A percentile compares a stretch with the other conserved stretches of the same genome.
These are phyloP conservation scores for Pachymerium ferrugineum DNA, from an alignment of 2,888 invertebrate species.

Conservation along the genomic window DNA sequence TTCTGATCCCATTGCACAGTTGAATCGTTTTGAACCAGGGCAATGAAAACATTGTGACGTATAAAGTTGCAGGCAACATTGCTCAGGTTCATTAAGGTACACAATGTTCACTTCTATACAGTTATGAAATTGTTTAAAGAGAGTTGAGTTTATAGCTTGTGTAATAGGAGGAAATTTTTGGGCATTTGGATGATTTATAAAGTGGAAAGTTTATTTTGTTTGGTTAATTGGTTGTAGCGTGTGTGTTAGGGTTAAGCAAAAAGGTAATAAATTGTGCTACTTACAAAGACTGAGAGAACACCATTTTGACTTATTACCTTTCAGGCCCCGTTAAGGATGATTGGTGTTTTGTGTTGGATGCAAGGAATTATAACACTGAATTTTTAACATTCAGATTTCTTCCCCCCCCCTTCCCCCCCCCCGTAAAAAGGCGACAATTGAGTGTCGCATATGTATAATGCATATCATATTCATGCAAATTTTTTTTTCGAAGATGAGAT, in stretches of 20 bases:
- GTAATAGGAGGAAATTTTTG: not conserved
- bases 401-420: no score
- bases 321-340: conserved; percentile 1
- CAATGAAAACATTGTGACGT: conserved; percentile 14
- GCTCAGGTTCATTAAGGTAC: not conserved
- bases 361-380: no score
- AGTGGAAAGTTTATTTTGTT: not conserved
- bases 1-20: conserved; percentile 18
- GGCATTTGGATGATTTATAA: not conserved
- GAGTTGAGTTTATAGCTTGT: not conserved
- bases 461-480: no score
- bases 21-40: not conserved
- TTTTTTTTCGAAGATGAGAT: no score
- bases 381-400: no score
- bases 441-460: no score
- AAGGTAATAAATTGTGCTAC: not conserved
- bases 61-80: not conserved
- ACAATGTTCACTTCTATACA: not conserved
- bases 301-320: not conserved
- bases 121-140: not conserved
- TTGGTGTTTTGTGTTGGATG: not conserved
- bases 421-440: no score
- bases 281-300: not conserved
- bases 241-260: not conserved
- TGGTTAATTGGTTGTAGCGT: not conserved